Conservation (phyloP, 1,140 invertebrate genomes). For the Cotesia vestalis region DNA sequence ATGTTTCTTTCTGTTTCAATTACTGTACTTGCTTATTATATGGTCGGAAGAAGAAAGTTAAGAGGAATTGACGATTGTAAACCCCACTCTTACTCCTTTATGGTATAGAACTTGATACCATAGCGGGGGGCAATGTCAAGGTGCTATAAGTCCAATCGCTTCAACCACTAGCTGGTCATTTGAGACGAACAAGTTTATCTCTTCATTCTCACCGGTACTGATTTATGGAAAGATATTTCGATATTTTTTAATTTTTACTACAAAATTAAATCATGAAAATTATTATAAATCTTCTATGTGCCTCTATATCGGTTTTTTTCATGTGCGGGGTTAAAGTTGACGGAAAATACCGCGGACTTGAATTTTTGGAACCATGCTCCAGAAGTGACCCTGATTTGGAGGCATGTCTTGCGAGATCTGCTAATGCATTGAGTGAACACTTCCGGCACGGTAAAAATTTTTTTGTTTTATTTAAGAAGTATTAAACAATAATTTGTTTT, state of each 20-base stretch:
- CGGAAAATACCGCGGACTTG: slow-evolving; percentile 58
- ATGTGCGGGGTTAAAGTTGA: slow-evolving; percentile 39
- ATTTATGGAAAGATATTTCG: background rate
- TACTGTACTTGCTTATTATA: slow-evolving; percentile 8
- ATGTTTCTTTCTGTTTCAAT: slow-evolving; percentile 5
- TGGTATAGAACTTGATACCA: slow-evolving; percentile 28
- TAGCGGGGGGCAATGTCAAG: slow-evolving; percentile 65
- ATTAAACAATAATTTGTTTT: too few species aligned
- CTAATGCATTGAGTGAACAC: slow-evolving; percentile 75
- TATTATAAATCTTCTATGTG: slow-evolving; percentile 33
- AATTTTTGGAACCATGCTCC: slow-evolving; percentile 75
- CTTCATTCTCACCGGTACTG: background rate
- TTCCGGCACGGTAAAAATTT: slow-evolving; percentile 67
- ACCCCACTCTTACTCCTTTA: slow-evolving; percentile 37
- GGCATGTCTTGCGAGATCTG: slow-evolving; percentile 74
- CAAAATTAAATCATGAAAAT: background rate
- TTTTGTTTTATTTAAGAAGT: too few species aligned
- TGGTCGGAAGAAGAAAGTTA: slow-evolving; percentile 34
- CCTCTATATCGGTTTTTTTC: slow-evolving; percentile 39
- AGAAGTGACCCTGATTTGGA: slow-evolving; percentile 75
- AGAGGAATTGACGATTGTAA: slow-evolving; percentile 16
- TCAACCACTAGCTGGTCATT: slow-evolving; percentile 57
- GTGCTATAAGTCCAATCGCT: slow-evolving; percentile 61
- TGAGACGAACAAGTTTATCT: slow-evolving; percentile 52
- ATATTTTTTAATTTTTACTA: background rate